Base-by-base conservation (phyloP, 2,113 vertebrate species). In the Lipophrys pholis region DNA sequence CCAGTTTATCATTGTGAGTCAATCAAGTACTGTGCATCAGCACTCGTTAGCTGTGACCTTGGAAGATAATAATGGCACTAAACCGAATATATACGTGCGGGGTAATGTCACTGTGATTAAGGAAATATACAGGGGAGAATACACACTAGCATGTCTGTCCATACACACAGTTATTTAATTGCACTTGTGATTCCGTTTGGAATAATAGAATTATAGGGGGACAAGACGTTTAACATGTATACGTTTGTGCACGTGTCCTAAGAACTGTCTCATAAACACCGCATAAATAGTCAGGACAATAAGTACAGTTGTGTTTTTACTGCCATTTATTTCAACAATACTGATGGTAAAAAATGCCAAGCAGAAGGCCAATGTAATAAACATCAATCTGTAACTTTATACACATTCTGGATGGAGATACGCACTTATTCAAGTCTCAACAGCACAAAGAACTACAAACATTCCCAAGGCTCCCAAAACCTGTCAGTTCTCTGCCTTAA, bases 31-130 rank as follows among this genome's bases (percentile, higher is more conserved):
- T 39, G 80, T 78, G 83, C 81, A 70, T 81, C 87, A 81, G 77
- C 82, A 84, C 90, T 92, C 70, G 85, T 94, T 91, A 93, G 88
- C 76, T 38, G 36, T 92, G 92, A 94, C 94, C 93, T 94, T 93
- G 93, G 81, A 46, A 89, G 84, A 92, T 92, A 92, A 91, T 93
- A 89, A 92, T 89, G 86, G 72, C 78, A 80, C 86, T 87, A 90
- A 90, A 91, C 68, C 58, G 74, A 79, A 71, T 77, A 80, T 82
- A 80, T 82, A 30, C 21, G 87, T 82, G 76, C 74, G 78, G 78
- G 78, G 81, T 87, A 93, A 93, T 87, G 76, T 78, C 74, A 7
- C 66, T 53, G 48, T 92, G 90, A 94, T 94, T 93, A 92, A 90
- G 91, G 84, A 90, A 93, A 92, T 84, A 92, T 89, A 73, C 67